phyloP scores from a whole-genome alignment of 2,113 vertebrate genomes.

The Myotis davidii region DNA sequence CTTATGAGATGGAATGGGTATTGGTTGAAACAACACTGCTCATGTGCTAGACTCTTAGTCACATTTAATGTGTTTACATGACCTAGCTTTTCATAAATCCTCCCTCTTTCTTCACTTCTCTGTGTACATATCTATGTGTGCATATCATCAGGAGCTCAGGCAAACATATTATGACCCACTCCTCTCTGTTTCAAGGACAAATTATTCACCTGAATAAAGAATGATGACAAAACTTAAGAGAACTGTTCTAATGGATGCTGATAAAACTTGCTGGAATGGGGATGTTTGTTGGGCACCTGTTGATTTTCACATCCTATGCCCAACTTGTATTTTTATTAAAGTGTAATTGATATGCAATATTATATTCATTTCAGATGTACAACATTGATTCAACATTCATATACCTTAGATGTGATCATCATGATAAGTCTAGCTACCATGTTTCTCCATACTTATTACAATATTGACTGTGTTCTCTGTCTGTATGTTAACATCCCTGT shows the following conservation, averaged over 20 bases:
- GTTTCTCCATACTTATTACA: background rate
- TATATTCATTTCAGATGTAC: background rate
- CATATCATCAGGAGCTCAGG: background rate
- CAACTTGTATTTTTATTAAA: background rate
- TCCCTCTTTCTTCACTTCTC: background rate
- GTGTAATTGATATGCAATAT: background rate
- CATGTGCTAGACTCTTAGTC: background rate
- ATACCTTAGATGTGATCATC: background rate
- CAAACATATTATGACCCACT: background rate
- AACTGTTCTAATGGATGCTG: background rate
- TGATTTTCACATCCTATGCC: conserved; percentile 48
- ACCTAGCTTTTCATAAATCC: background rate
- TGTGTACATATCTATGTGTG: background rate
- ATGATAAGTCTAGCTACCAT: background rate
- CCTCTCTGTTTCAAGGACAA: conserved; percentile 16
- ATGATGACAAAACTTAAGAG: conserved; percentile 5
- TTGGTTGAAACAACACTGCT: background rate
- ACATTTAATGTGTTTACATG: background rate
- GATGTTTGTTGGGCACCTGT: conserved; percentile 1
- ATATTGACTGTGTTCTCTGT: background rate
- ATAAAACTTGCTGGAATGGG: conserved; percentile 7
- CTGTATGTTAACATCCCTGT: background rate
- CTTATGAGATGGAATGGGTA: background rate
- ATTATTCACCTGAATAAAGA: conserved; percentile 46
- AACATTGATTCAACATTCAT: background rate